Evolutionary conservation across 2,113 vertebrate species (phyloP).

Genomic region (Oriolus oriolus): DNA sequence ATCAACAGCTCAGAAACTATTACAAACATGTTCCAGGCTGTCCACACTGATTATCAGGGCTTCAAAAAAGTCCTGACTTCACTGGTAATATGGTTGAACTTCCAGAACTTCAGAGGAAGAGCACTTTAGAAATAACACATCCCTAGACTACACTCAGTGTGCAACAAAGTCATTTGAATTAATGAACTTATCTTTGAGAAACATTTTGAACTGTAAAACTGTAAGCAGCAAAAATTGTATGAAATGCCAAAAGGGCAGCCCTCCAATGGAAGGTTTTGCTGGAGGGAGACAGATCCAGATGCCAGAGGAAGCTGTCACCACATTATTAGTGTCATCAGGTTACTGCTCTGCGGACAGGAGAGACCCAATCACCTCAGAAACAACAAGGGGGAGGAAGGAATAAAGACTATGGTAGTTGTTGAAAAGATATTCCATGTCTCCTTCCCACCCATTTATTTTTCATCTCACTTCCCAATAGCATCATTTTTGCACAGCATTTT

Average conservation of each 20-base stretch:
- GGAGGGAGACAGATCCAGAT: background rate
- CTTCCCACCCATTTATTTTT: background rate
- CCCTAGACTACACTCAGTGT: background rate
- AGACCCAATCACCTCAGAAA: background rate
- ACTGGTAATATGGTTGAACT: background rate
- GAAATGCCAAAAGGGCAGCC: background rate
- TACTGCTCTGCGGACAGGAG: background rate
- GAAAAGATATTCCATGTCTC: background rate
- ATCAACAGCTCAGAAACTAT: background rate
- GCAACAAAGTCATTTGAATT: background rate
- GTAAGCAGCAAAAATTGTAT: background rate
- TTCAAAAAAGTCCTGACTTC: background rate
- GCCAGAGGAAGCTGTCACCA: background rate
- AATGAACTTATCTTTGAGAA: background rate
- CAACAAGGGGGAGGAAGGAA: background rate
- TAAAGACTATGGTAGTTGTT: background rate
- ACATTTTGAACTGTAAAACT: background rate
- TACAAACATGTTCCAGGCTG: background rate
- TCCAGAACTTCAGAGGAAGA: background rate
- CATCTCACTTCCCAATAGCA: background rate
- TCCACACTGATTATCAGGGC: background rate
- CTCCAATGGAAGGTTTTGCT: background rate
- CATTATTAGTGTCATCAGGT: background rate
- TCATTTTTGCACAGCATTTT: background rate
- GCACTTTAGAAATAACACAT: background rate